phyloP scores from a whole-genome alignment of 2,888 invertebrate species.

The Tinea pellionella region DNA sequence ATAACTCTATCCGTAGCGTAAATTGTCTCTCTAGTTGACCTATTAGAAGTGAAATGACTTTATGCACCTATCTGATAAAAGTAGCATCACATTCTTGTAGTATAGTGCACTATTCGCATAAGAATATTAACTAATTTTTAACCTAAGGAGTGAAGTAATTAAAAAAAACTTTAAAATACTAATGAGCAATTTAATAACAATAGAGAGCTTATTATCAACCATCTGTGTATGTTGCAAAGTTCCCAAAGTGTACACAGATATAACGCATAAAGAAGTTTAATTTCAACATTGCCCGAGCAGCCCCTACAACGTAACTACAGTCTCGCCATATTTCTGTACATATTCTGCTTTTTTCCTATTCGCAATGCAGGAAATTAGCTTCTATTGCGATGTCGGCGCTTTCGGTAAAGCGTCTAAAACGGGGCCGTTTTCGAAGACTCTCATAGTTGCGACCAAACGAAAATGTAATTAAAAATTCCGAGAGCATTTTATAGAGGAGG shows the following conservation, averaged over 20 bases:
- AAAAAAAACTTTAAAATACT: background rate
- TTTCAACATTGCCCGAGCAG: constrained; percentile 8
- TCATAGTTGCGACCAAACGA: constrained; percentile 63
- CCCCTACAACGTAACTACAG: constrained; percentile 4
- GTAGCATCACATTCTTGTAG: constrained; percentile 3
- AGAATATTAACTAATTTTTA: background rate
- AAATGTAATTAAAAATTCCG: constrained; percentile 71
- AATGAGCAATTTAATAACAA: background rate
- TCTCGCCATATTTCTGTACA: constrained; percentile 48
- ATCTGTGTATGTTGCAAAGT: background rate
- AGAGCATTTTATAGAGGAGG: constrained; percentile 61
- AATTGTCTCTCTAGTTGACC: background rate
- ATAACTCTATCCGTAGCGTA: background rate
- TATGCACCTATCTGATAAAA: constrained; percentile 3
- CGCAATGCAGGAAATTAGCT: constrained; percentile 69
- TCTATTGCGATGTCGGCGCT: constrained; percentile 68
- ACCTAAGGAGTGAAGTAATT: background rate
- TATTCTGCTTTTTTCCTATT: constrained; percentile 38
- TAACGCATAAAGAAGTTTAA: constrained; percentile 8
- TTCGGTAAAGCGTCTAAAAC: constrained; percentile 63
- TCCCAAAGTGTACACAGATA: background rate
- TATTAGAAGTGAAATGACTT: constrained; percentile 1
- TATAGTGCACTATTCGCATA: constrained; percentile 1
- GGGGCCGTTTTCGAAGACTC: constrained; percentile 54
- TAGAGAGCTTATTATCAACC: background rate